phyloP scores from a whole-genome alignment of 1,140 invertebrate genomes.

The Bombus cullumanus region DNA sequence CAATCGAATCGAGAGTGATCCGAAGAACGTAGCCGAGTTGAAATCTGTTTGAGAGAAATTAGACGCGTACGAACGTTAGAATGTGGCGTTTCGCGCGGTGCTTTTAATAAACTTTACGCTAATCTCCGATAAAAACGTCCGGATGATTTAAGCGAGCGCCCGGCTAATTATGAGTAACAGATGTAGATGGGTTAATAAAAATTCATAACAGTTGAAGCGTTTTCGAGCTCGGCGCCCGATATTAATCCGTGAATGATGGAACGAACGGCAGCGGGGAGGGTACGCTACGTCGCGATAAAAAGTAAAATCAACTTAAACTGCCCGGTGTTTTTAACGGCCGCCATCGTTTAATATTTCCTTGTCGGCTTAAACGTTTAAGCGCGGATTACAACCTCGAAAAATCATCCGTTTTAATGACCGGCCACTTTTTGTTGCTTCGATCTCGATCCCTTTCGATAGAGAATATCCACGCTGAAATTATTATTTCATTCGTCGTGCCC shows the following conservation, averaged over 20 bases:
- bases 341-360: conserved; percentile 48
- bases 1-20: background rate
- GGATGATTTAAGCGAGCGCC: conserved; percentile 35
- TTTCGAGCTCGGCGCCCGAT: conserved; percentile 31
- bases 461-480: background rate
- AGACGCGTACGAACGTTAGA: background rate
- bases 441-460: background rate
- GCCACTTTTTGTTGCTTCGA: background rate
- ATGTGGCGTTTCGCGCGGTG: conserved; percentile 10
- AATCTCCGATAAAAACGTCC: conserved; percentile 46
- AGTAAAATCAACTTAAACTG: conserved; percentile 43
- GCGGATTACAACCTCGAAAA: conserved; percentile 30
- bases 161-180: conserved; percentile 53
- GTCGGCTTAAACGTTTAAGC: conserved; percentile 40
- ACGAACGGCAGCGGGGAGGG: conserved; percentile 7
- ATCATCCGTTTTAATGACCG: conserved; percentile 18
- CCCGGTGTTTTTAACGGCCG: conserved; percentile 32
- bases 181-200: conserved; percentile 56
- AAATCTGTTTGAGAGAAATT: background rate
- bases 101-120: conserved; percentile 48
- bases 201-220: conserved; percentile 45
- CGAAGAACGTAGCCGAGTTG: background rate
- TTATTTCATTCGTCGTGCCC: background rate
- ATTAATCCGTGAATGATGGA: conserved; percentile 52
- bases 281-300: conserved; percentile 35